phyloP scores from a whole-genome alignment of 2,797 vertebrate genomes.

The Girardinus metallicus region DNA sequence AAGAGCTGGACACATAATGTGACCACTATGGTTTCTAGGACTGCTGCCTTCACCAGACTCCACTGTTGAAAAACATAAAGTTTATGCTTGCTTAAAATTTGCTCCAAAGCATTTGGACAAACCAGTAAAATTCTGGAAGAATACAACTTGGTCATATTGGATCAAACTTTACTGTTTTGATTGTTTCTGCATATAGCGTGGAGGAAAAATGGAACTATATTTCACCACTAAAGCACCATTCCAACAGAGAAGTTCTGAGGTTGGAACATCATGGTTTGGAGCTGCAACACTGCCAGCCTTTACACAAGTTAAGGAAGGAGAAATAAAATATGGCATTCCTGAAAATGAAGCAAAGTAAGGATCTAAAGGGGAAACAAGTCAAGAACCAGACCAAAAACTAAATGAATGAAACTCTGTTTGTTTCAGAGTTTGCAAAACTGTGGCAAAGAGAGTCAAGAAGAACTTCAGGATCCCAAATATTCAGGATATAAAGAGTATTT shows the following conservation, averaged over 20 bases:
- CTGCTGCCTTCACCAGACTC: not conserved
- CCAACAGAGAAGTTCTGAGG: not conserved
- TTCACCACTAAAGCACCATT: not conserved
- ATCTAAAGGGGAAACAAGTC: not conserved
- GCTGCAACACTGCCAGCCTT: not conserved
- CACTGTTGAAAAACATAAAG: not conserved
- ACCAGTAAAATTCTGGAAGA: not conserved
- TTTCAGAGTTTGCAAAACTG: not conserved
- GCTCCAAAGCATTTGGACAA: not conserved
- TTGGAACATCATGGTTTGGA: not conserved
- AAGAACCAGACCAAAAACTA: not conserved
- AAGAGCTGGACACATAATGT: not conserved
- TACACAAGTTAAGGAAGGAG: not conserved
- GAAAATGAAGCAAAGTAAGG: not conserved
- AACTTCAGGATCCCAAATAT: not conserved
- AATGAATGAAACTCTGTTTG: not conserved
- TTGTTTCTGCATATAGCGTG: not conserved
- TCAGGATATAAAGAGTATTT: not conserved
- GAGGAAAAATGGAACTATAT: not conserved
- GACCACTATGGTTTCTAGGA: not conserved
- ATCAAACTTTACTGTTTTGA: not conserved
- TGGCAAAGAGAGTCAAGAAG: not conserved
- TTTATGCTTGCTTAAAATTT: not conserved
- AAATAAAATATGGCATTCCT: not conserved
- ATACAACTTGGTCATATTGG: not conserved